These are phyloP conservation scores for Temnothorax unifasciatus DNA, from an alignment of 2,888 invertebrate species.

Conservation along the genomic window DNA sequence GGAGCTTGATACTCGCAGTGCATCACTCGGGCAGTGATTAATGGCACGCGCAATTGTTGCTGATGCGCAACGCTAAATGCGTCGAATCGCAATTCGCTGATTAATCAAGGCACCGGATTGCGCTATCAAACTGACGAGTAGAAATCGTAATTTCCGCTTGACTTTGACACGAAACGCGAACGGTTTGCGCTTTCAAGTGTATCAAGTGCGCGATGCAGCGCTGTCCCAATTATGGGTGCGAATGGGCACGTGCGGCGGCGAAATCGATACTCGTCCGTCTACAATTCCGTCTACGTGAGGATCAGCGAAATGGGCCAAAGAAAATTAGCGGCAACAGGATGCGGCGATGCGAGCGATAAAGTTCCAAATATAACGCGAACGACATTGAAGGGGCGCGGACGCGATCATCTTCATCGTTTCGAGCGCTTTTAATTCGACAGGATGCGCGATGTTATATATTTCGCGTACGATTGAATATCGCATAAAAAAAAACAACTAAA, in stretches of 20 bases:
- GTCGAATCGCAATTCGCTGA: conserved; percentile 25
- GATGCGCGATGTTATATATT: background rate
- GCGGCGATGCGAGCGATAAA: conserved; percentile 22
- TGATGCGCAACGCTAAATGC: conserved; percentile 18
- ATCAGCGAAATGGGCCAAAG: conserved; percentile 30
- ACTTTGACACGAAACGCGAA: conserved; percentile 42
- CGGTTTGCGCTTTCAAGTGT: conserved; percentile 42
- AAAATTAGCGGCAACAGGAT: conserved; percentile 42
- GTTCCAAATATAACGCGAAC: conserved; percentile 39
- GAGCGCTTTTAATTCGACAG: conserved; percentile 17
- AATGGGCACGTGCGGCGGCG: conserved; percentile 11
- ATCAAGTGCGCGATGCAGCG: conserved; percentile 22
- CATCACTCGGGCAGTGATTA: conserved; percentile 28
- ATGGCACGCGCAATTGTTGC: conserved; percentile 18
- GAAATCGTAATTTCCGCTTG: conserved; percentile 48
- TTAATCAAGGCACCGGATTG: conserved; percentile 29
- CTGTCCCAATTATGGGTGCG: conserved; percentile 32
- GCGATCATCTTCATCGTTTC: conserved; percentile 30
- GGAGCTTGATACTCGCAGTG: conserved; percentile 6
- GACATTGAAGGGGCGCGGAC: background rate
- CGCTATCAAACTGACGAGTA: conserved; percentile 22
- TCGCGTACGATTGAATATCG: background rate
- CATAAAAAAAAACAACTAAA: background rate
- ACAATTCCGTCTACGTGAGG: background rate
- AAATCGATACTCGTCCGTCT: conserved; percentile 20